phyloP scores from a whole-genome alignment of 2,888 invertebrate genomes.

The Synergus umbraculus region DNA sequence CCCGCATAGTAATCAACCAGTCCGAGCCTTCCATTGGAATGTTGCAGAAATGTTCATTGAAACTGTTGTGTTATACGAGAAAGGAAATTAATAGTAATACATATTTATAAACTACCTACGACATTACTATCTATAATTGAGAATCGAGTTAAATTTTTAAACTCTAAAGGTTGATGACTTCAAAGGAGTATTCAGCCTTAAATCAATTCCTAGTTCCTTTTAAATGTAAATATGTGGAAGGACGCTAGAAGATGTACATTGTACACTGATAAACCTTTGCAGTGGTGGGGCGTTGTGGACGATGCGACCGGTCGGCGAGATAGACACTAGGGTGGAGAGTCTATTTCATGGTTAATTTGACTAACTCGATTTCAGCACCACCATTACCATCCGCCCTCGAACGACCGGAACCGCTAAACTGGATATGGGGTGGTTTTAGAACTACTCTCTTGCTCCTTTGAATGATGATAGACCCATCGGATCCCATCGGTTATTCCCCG shows the following conservation, averaged over 20 bases:
- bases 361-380: slow-evolving; percentile 74
- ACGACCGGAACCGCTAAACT: slow-evolving; percentile 64
- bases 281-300: slow-evolving; percentile 64
- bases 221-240: background rate
- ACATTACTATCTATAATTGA: too few species aligned
- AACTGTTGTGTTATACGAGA: too few species aligned
- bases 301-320: slow-evolving; percentile 67
- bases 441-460: slow-evolving; percentile 56
- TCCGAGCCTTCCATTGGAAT: too few species aligned
- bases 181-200: background rate
- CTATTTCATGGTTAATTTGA: slow-evolving; percentile 78
- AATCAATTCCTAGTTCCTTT: slow-evolving; percentile 2
- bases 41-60: too few species aligned
- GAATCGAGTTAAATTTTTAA: background rate
- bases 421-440: slow-evolving; percentile 61
- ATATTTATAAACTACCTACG: too few species aligned
- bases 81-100: too few species aligned
- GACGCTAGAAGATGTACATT: slow-evolving; percentile 46
- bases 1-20: too few species aligned
- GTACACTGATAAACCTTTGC: slow-evolving; percentile 62
- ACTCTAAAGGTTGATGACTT: background rate
- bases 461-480: slow-evolving; percentile 19
- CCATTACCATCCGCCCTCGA: slow-evolving; percentile 56
- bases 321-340: slow-evolving; percentile 74
- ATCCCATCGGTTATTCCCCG: slow-evolving; percentile 5